These are phyloP conservation scores for Acestrorhynchus altus DNA, from an alignment of 2,797 vertebrate genomes.

Conservation along the genomic window DNA sequence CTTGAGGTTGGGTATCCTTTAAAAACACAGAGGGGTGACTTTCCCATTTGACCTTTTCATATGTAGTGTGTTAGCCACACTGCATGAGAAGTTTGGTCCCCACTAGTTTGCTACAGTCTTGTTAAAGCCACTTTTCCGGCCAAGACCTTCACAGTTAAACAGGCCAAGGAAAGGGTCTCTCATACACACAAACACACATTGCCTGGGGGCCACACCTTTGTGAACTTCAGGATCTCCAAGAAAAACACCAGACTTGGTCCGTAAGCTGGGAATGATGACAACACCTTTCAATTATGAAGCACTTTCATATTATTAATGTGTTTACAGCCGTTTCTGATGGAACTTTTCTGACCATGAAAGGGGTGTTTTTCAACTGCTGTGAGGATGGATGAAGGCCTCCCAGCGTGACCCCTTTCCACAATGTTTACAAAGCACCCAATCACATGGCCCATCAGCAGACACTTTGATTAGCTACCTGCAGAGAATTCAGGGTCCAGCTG, in stretches of 20 bases:
- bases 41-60: neutral
- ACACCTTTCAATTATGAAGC: conserved; percentile 13
- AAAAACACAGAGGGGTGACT: neutral
- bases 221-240: neutral
- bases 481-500: conserved; percentile 1
- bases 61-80: too few species aligned
- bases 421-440: conserved; percentile 30
- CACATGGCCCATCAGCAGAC: conserved; percentile 27
- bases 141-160: conserved; percentile 50
- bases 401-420: conserved; percentile 12
- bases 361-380: conserved; percentile 13
- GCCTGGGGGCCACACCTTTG: neutral
- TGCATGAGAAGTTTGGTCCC: conserved; percentile 9
- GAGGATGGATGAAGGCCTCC: conserved; percentile 37
- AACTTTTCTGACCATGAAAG: conserved; percentile 19
- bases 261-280: conserved; percentile 27
- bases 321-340: conserved; percentile 17
- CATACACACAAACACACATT: conserved; percentile 14
- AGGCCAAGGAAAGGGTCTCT: conserved; percentile 12
- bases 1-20: neutral
- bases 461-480: conserved; percentile 30
- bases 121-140: conserved; percentile 22
- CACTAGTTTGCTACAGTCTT: neutral
- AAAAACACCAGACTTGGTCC: conserved; percentile 10
- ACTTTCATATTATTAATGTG: conserved; percentile 8